Base-by-base conservation (phyloP, 2,113 vertebrate genomes). In the Zapornia atra region DNA sequence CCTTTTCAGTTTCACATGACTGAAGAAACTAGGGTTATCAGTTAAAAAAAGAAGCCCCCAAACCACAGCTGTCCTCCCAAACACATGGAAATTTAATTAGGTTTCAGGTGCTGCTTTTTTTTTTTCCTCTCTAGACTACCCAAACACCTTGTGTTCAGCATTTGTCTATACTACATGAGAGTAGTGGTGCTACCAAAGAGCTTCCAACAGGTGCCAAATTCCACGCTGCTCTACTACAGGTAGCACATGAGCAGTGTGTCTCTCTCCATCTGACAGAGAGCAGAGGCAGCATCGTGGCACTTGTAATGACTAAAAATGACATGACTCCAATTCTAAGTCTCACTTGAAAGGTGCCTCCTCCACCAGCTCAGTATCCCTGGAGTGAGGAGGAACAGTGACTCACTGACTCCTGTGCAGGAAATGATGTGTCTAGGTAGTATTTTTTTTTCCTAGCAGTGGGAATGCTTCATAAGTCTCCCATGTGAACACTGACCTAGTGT, bases 81-180 rank as follows among this genome's bases (percentile, higher is more conserved):
- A 82, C 18, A 72, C 69, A 82, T 1, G 59, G 36, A 50, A 77
- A 80, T 85, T 54, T 1, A 0, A 61, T 34, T 36, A 57, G 31
- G 36, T 53, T 93, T 72, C 70, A 82, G 40, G 33, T 18, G 53
- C 8, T 65, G 10, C 2, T 34, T n/a, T 34, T 88, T 38, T 88
- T 50, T n/a, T 40, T 48, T 7, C 46, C 24, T 59, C 10, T 93
- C 38, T 69, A n/a, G 69, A 78, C 34, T 85, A 60, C 16, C 12
- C 53, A 78, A 59, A 34, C 42, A 82, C 13, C 48, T 73, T 81
- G 25, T 51, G 25, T 60, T 86, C 33, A 60, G 22, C 46, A 82
- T 6, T 22, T 0, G 4, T 25, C 72, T 76, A 11, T 19, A 34
- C 28, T 60, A 21, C 33, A 34, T 0, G 0, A 36, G 25, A 54